phyloP scores from a whole-genome alignment of 2,113 vertebrate genomes.

The Connochaetes taurinus region DNA sequence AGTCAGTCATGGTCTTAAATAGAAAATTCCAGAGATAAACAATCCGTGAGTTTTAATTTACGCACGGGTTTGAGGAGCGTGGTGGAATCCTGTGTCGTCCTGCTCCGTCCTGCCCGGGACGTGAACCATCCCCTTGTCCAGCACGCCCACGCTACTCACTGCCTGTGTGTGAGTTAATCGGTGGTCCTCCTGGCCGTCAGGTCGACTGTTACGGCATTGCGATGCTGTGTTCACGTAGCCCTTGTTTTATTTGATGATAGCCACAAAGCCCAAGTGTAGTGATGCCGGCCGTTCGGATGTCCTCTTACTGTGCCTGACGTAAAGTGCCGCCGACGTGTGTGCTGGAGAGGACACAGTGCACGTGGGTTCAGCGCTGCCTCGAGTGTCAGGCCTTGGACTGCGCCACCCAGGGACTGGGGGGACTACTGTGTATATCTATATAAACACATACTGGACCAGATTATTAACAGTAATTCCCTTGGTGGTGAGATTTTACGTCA shows the following conservation, averaged over 20 bases:
- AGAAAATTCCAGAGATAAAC: background rate
- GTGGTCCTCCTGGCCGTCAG: background rate
- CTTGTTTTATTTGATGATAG: background rate
- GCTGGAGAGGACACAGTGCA: too few species aligned
- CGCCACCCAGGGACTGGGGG: background rate
- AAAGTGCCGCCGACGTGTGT: background rate
- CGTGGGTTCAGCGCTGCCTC: too few species aligned
- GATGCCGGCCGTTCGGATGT: background rate
- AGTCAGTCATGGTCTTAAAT: background rate
- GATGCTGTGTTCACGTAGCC: background rate
- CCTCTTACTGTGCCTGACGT: background rate
- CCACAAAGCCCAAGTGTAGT: background rate
- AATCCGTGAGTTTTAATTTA: background rate
- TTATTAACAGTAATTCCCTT: background rate
- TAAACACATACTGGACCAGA: background rate
- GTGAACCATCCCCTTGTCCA: too few species aligned
- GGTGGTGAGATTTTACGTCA: background rate
- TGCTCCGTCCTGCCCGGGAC: background rate
- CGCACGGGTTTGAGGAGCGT: rapidly evolving
- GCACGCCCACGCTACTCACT: too few species aligned
- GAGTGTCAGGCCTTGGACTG: background rate
- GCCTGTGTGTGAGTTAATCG: background rate
- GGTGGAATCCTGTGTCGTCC: background rate
- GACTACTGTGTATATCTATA: rapidly evolving
- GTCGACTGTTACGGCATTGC: too few species aligned